These are phyloP conservation scores for Nomada ferruginata DNA, from an alignment of 2,888 invertebrate species.

Conservation along the genomic window DNA sequence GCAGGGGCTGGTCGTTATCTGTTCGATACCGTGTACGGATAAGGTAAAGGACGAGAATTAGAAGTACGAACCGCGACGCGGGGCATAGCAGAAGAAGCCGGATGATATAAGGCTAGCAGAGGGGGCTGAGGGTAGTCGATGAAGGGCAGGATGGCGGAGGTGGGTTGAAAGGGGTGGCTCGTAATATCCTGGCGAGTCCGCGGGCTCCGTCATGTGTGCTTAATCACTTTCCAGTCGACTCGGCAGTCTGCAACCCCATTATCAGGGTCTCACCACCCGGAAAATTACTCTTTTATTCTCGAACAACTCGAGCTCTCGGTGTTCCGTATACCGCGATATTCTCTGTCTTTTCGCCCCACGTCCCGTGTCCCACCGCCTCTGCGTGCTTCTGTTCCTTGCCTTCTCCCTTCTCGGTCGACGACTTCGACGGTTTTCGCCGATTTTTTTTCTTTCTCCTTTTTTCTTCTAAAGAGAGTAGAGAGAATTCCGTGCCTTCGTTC, in stretches of 20 bases:
- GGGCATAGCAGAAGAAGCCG: constrained; percentile 45
- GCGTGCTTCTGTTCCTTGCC: constrained; percentile 44
- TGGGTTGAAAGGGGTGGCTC: constrained; percentile 72
- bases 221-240: constrained; percentile 84
- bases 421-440: constrained; percentile 54
- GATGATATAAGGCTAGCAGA: constrained; percentile 54
- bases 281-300: constrained; percentile 84
- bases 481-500: constrained; percentile 6
- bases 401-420: constrained; percentile 52
- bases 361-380: constrained; percentile 22
- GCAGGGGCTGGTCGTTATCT: constrained; percentile 51
- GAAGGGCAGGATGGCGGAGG: constrained; percentile 55
- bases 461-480: not conserved
- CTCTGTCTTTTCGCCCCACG: constrained; percentile 52
- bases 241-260: constrained; percentile 83
- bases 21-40: constrained; percentile 54
- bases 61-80: constrained; percentile 45
- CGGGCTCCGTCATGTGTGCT: constrained; percentile 83
- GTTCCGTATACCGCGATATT: constrained; percentile 72
- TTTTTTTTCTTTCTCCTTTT: constrained; percentile 39
- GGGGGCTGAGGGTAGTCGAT: constrained; percentile 23
- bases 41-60: constrained; percentile 57
- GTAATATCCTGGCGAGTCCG: constrained; percentile 83
- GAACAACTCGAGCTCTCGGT: constrained; percentile 78
- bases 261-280: constrained; percentile 83